Evolutionary conservation across 1,140 invertebrate species (phyloP).

Genomic region (Aphelenchoides fujianensis): DNA sequence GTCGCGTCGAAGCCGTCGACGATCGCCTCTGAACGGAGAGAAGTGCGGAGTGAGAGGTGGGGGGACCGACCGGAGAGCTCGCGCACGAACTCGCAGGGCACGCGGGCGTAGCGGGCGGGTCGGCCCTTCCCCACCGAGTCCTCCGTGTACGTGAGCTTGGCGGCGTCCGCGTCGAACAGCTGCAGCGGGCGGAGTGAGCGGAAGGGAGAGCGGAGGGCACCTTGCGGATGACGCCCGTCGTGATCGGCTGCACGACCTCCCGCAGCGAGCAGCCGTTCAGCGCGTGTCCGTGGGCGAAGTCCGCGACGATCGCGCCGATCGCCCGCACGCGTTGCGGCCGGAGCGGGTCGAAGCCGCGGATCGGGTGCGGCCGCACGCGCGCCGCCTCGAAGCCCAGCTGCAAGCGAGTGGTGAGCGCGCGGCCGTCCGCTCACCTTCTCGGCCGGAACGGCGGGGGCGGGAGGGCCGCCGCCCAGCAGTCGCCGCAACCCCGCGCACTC

Average conservation of each 20-base stretch:
- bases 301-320: conserved; percentile 13
- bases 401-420: background rate
- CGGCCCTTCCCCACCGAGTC: conserved; percentile 18
- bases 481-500: conserved; percentile 9
- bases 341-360: conserved; percentile 12
- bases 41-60: background rate
- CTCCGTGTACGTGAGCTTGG: conserved; percentile 15
- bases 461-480: background rate
- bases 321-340: conserved; percentile 2
- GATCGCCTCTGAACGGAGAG: conserved; percentile 14
- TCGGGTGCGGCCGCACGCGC: background rate
- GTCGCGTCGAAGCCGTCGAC: conserved; percentile 15
- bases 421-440: conserved; percentile 3
- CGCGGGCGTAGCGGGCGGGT: conserved; percentile 13
- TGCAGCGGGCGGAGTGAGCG: background rate
- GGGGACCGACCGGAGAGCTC: conserved; percentile 2
- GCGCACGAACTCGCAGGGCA: conserved; percentile 11
- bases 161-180: conserved; percentile 10
- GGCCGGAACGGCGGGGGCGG: background rate
- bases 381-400: background rate
- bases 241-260: conserved; percentile 19
- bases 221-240: conserved; percentile 8
- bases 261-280: conserved; percentile 10
- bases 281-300: conserved; percentile 8
- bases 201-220: background rate